Base-by-base conservation (phyloP, 2,113 vertebrate genomes). In the Otolemur garnettii region DNA sequence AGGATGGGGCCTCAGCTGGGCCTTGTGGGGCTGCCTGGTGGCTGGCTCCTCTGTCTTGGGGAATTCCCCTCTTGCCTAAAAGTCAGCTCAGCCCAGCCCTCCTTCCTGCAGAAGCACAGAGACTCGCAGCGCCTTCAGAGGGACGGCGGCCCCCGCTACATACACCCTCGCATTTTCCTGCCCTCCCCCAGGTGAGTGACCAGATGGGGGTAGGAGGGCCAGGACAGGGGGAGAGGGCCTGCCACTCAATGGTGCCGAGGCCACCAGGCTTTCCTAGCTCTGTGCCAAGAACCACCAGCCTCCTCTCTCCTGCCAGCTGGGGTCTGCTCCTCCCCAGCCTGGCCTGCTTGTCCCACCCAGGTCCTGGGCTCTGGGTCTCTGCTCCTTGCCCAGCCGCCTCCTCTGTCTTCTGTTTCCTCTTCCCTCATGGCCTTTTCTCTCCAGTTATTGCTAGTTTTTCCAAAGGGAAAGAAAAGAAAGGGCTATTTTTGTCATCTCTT, bases 61-160 rank as follows among this genome's bases (percentile, higher is more conserved):
- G 98, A 98, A 98, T 98, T 99, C 98, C 98, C 98, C 98, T 97
- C 96, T 98, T 97, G 98, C 97, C 98, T 98, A 97, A 98, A 98
- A 98, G 98, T 97, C 98, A 98, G 96, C 98, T 79, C 97, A 87
- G 97, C 97, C 94, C 97, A 94, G 98, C 97, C 5, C 26, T 92
- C 91, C 98, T 98, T 98, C 98, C 98, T 96, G 97, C 95, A 96
- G 93, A 98, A 66, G 94, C 90, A 77, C 98, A 88, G 91, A 1
- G 42, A 92, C 82, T 84, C 0, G 33, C 79, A 60, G 45, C 83
- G 80, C 42, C 82, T 87, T 60, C 94, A 4, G 84, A 42, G 64
- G 84, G 83, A 26, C 64, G 5, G 62, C 79, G 35, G 72, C 57
- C 90, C 77, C 90, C 10, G 3, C 90, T 62, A 13, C 19, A 1